Evolutionary conservation across 2,797 vertebrate genomes (phyloP).

Genomic region (Aldrovandia affinis): DNA sequence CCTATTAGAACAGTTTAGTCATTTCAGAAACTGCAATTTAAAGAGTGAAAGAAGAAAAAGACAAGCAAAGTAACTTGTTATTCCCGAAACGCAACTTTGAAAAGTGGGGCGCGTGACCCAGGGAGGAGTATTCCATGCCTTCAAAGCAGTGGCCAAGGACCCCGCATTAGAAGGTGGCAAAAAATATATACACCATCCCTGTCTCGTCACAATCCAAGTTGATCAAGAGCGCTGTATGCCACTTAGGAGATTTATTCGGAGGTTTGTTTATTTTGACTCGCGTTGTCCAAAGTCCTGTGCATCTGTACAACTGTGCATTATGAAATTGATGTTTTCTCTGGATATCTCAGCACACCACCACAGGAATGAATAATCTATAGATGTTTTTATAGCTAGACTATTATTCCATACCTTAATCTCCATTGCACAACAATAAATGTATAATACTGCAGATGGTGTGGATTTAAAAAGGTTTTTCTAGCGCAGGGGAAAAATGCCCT

Average conservation of each 20-base stretch:
- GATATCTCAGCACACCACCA: background rate
- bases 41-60: constrained; percentile 48
- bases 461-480: background rate
- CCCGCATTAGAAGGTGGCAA: background rate
- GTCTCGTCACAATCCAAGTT: too few species aligned
- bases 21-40: constrained; percentile 76
- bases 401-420: background rate
- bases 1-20: constrained; percentile 81
- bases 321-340: too few species aligned
- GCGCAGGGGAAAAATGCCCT: background rate
- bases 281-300: background rate
- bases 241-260: too few species aligned
- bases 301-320: background rate
- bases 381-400: background rate
- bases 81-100: constrained; percentile 66
- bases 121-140: background rate
- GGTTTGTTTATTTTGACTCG: background rate
- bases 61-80: constrained; percentile 60
- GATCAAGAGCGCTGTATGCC: too few species aligned
- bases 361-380: background rate
- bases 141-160: background rate
- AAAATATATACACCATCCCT: too few species aligned
- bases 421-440: background rate
- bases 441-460: background rate
- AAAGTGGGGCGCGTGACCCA: constrained; percentile 57